phyloP scores from a whole-genome alignment of 2,888 invertebrate species.

The Mythimna impura region DNA sequence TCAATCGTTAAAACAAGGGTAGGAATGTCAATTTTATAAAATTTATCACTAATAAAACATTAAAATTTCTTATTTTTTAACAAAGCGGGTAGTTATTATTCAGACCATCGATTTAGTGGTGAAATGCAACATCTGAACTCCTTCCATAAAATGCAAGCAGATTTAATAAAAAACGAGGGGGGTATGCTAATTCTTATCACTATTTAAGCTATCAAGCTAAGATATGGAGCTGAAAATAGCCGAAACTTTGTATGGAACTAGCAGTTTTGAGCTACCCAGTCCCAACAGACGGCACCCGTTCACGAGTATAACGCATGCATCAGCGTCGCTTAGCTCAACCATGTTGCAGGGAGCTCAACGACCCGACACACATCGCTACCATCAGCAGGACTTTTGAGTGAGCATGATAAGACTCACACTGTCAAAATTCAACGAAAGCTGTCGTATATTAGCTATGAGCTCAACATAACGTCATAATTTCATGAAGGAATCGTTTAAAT shows the following conservation, averaged over 20 bases:
- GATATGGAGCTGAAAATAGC: too few species aligned
- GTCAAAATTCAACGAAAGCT: too few species aligned
- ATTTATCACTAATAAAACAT: background rate
- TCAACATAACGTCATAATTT: background rate
- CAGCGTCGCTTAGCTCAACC: slow-evolving; percentile 41
- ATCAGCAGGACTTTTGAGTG: slow-evolving; percentile 24
- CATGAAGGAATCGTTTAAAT: too few species aligned
- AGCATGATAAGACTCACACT: slow-evolving; percentile 29
- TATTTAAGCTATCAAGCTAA: too few species aligned
- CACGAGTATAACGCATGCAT: slow-evolving; percentile 35
- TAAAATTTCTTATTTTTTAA: background rate
- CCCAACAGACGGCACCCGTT: slow-evolving; percentile 32
- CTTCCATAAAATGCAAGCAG: too few species aligned
- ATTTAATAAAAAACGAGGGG: too few species aligned
- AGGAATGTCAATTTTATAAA: background rate
- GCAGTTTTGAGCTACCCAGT: slow-evolving; percentile 19
- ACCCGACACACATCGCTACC: slow-evolving; percentile 32
- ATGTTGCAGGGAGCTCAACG: slow-evolving; percentile 35
- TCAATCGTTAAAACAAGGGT: background rate
- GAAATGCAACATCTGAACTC: too few species aligned
- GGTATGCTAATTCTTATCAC: too few species aligned
- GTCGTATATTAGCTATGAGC: background rate
- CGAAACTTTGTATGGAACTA: too few species aligned
- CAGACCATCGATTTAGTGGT: background rate
- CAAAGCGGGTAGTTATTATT: slow-evolving; percentile 5